Conservation (phyloP, 2,888 invertebrate genomes). For the Coelinius sp. region DNA sequence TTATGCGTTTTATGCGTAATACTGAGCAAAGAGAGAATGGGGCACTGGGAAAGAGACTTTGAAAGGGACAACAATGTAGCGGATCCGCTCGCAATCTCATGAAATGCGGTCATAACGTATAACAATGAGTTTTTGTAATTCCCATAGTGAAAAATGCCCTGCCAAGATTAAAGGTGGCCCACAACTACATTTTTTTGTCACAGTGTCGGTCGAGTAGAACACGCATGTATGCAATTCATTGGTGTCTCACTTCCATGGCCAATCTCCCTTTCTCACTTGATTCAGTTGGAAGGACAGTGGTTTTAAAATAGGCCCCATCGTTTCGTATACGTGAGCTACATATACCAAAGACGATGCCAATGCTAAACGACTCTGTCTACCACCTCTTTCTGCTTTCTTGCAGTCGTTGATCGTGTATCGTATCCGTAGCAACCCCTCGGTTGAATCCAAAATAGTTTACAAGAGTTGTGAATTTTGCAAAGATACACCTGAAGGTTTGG, state of each 20-base stretch:
- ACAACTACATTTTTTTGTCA: background rate
- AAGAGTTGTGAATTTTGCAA: background rate
- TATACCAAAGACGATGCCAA: constrained; percentile 54
- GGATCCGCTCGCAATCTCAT: too few relatives aligned
- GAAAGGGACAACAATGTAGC: too few relatives aligned
- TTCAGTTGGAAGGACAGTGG: constrained; percentile 67
- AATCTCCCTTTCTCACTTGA: constrained; percentile 9
- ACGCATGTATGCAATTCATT: background rate
- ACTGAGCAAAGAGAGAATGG: too few relatives aligned
- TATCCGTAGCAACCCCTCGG: constrained; percentile 49
- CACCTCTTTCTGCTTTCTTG: constrained; percentile 53
- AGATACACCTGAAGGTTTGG: background rate
- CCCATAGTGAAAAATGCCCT: background rate
- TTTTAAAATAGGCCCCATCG: constrained; percentile 67
- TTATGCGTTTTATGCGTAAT: too few relatives aligned
- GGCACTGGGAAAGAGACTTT: too few relatives aligned
- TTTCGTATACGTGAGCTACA: constrained; percentile 38
- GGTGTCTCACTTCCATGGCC: background rate
- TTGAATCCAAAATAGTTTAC: constrained; percentile 22
- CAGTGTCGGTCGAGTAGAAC: background rate
- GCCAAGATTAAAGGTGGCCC: background rate
- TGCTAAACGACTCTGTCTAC: constrained; percentile 49
- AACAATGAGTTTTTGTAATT: background rate
- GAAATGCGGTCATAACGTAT: background rate
- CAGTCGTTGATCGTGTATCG: constrained; percentile 63